phyloP scores from a whole-genome alignment of 1,140 invertebrate genomes.

The Pseudomyrmex cubaensis region DNA sequence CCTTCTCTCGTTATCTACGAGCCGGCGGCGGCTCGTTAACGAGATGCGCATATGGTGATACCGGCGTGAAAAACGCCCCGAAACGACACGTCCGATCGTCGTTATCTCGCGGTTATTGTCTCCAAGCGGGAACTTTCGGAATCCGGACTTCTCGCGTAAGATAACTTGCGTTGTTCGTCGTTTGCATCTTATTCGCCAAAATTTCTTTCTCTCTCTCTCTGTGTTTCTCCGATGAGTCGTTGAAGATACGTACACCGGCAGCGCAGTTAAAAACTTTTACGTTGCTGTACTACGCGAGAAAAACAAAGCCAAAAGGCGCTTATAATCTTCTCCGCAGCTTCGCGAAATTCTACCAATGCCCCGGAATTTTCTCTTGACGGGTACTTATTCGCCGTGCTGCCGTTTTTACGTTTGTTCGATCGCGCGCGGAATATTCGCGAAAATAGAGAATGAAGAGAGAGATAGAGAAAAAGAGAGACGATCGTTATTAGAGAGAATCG shows the following conservation, averaged over 20 bases:
- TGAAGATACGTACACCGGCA: neutral
- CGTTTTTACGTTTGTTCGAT: neutral
- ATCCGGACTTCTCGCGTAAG: neutral
- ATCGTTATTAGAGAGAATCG: constrained; percentile 3
- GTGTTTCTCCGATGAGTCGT: no score
- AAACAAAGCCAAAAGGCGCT: neutral
- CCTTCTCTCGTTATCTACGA: constrained; percentile 15
- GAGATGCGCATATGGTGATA: constrained; percentile 20
- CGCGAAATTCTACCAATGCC: neutral
- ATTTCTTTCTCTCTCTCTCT: no score
- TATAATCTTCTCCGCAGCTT: neutral
- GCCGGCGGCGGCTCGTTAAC: constrained; percentile 20
- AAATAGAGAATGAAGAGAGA: neutral
- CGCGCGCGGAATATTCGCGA: no score
- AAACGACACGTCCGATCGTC: constrained; percentile 6
- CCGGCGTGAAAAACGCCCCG: neutral
- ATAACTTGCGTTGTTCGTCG: neutral
- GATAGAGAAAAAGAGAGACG: neutral
- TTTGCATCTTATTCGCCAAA: neutral
- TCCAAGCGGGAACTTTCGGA: neutral
- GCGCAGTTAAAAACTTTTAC: neutral
- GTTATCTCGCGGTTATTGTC: constrained; percentile 16
- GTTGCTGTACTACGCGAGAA: neutral
- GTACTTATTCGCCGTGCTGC: neutral
- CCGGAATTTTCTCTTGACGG: neutral